Base-by-base conservation (phyloP, 2,888 invertebrate genomes). In the Eristalis arbustorum region DNA sequence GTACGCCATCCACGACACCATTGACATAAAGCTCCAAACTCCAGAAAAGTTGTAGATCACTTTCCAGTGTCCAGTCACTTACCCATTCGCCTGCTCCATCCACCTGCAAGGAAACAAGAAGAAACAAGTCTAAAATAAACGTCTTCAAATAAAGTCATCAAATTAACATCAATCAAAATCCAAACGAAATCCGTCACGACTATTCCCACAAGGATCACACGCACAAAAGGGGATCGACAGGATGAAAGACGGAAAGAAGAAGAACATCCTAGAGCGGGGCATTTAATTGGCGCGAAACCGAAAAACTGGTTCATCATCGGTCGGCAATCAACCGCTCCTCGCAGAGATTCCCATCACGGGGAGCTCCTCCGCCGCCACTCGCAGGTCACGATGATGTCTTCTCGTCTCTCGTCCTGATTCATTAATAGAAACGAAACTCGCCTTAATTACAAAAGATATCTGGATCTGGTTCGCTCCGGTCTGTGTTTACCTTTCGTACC, bases 401-500 rank as follows among this genome's bases (percentile, higher is more conserved):
- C 2, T 14, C 42, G 31, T 74, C 28, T 14, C 42, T 74, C 28
- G 57, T 59, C 68, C 77, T 77, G 76, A 76, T 81, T 85, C 76
- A 84, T 34, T 59, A 77, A n/a, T 31, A 42, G 37, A 56, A 40
- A 76, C 22, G 37, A 23, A 57, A 67, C 82, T 49, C 31, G 77
- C 77, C 82, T 82, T 85, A 85, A 85, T 82, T 82, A 82, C 77
- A 34, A 71, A 85, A 82, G 40, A 40, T 82, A 77, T 85, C 40
- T 74, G 25, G 49, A 76, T 77, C 72, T 76, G 37, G 72, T 84
- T 75, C 76, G 75, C 31, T 67, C 61, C 34, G 57, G 56, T 59
- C 74, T 56, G 3, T 57, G 57, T 42, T 42, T 42, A n/a, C 42
- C 42, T 18, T 49, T 49, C 49, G 49, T 49, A 49, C 49, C 49